These are phyloP conservation scores for Polyommatus icarus DNA, from an alignment of 2,888 invertebrate genomes.

Conservation along the genomic window DNA sequence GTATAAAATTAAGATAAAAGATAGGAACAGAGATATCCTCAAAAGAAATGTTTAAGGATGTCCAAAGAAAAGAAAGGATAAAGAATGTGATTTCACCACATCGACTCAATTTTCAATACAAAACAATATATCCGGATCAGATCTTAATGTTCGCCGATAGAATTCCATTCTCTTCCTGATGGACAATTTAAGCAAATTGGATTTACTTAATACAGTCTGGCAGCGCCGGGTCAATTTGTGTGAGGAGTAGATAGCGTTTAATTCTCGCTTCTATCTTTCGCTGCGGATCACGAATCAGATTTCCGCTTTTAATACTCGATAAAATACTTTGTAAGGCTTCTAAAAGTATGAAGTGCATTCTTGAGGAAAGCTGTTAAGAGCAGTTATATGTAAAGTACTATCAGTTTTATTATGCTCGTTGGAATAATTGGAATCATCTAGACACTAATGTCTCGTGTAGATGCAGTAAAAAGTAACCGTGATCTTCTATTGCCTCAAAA, in stretches of 20 bases:
- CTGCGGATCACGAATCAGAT: not conserved
- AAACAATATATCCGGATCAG: conserved; percentile 25
- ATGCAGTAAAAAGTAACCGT: no score
- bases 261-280: conserved; percentile 1
- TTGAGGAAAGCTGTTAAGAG: no score
- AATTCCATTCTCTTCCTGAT: conserved; percentile 41
- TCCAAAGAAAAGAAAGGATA: not conserved
- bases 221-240: conserved; percentile 43
- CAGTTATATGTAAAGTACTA: no score
- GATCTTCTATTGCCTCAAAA: no score
- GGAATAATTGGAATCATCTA: no score
- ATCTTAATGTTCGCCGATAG: conserved; percentile 38
- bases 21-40: no score
- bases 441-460: no score
- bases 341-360: not conserved
- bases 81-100: not conserved
- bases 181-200: conserved; percentile 46
- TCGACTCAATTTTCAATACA: conserved; percentile 10
- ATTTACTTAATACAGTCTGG: conserved; percentile 46
- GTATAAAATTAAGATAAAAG: no score
- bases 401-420: no score
- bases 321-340: conserved; percentile 1
- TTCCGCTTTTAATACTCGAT: not conserved
- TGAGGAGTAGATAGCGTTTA: conserved; percentile 40
- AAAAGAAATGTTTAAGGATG: not conserved